phyloP scores from a whole-genome alignment of 2,797 vertebrate species.

The Paramormyrops hopkinsi region DNA sequence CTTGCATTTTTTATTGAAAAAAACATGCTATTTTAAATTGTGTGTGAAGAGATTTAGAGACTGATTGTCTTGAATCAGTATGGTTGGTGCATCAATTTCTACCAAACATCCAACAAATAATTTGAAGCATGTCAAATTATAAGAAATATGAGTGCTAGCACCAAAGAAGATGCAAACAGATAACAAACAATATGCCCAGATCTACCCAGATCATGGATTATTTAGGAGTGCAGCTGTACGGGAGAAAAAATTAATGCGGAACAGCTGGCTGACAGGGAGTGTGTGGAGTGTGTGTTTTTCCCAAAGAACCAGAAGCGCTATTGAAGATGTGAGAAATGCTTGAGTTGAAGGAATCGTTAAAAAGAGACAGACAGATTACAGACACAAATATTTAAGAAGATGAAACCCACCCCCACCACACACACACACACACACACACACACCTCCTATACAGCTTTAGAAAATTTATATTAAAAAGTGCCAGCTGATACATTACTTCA shows the following conservation, averaged over 20 bases:
- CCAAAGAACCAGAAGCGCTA: slow-evolving; percentile 20
- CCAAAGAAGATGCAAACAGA: slow-evolving; percentile 36
- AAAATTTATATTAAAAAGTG: slow-evolving; percentile 42
- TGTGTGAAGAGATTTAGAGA: slow-evolving; percentile 27
- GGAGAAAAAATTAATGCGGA: slow-evolving; percentile 63
- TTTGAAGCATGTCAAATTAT: slow-evolving; percentile 34
- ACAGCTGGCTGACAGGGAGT: slow-evolving; percentile 60
- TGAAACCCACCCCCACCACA: background rate
- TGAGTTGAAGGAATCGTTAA: slow-evolving; percentile 37
- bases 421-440: background rate
- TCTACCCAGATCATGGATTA: slow-evolving; percentile 62
- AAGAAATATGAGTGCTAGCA: slow-evolving; percentile 36
- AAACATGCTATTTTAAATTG: slow-evolving; percentile 36
- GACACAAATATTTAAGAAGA: slow-evolving; percentile 11
- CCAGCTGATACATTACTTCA: slow-evolving; percentile 18
- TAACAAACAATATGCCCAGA: slow-evolving; percentile 43
- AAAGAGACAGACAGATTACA: slow-evolving; percentile 28
- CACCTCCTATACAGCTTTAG: background rate
- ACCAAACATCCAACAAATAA: slow-evolving; percentile 2
- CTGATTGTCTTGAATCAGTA: slow-evolving; percentile 42
- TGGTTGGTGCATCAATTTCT: slow-evolving; percentile 26
- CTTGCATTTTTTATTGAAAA: slow-evolving; percentile 34
- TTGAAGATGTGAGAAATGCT: slow-evolving; percentile 34
- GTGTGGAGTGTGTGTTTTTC: slow-evolving; percentile 27
- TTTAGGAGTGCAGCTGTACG: slow-evolving; percentile 65